Conservation (phyloP, 2,113 vertebrate genomes). For the Azemiops feae region DNA sequence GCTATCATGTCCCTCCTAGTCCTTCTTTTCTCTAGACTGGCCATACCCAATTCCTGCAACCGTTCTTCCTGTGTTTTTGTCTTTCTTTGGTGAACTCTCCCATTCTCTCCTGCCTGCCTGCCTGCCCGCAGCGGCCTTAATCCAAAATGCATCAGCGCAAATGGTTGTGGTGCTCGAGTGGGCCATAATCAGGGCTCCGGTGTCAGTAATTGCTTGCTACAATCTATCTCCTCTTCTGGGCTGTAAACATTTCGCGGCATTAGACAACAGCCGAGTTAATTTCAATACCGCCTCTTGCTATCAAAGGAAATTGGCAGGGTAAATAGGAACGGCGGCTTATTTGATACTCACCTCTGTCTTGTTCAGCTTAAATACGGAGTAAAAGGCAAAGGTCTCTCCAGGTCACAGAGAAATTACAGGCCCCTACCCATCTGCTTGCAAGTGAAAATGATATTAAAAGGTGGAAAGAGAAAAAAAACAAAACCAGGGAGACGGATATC, state of each 20-base stretch:
- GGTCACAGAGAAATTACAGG: slow-evolving; percentile 66
- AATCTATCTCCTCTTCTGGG: slow-evolving; percentile 54
- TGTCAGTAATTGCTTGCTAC: slow-evolving; percentile 54
- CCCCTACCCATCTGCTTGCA: not conserved
- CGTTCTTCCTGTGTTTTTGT: not conserved
- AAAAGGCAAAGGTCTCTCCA: slow-evolving; percentile 59
- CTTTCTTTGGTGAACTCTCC: not conserved
- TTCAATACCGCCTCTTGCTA: slow-evolving; percentile 69
- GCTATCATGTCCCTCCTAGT: not conserved
- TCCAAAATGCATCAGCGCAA: slow-evolving; percentile 56
- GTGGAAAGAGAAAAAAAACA: not conserved
- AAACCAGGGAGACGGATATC: fast-evolving
- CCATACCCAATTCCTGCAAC: not conserved
- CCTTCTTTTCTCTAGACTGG: not conserved
- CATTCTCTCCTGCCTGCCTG: not conserved
- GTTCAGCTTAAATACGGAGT: slow-evolving; percentile 63
- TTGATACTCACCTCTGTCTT: slow-evolving; percentile 70
- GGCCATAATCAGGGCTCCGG: slow-evolving; percentile 63
- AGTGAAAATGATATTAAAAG: slow-evolving; percentile 47
- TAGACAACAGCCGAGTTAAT: slow-evolving; percentile 73
- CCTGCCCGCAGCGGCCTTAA: not conserved
- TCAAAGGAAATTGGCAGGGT: slow-evolving; percentile 74
- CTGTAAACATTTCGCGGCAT: slow-evolving; percentile 45
- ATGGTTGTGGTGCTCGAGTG: slow-evolving; percentile 45
- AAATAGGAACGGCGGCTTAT: slow-evolving; percentile 68